phyloP scores from a whole-genome alignment of 2,113 vertebrate genomes.

The Hippocampus mohnikei region DNA sequence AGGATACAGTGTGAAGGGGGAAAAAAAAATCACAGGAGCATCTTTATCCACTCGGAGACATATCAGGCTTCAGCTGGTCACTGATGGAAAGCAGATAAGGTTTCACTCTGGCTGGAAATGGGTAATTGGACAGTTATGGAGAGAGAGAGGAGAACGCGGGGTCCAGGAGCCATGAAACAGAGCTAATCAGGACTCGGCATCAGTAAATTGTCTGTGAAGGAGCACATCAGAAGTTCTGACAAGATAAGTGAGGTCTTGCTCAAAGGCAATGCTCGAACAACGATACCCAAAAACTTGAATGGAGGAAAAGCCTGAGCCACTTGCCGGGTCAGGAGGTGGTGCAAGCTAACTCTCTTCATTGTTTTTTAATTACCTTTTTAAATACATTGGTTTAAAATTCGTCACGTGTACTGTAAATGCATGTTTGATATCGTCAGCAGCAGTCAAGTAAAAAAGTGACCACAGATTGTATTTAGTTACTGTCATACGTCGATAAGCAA shows the following conservation, averaged over 20 bases:
- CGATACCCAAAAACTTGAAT: slow-evolving; percentile 41
- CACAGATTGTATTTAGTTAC: no score
- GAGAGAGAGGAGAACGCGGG: slow-evolving; percentile 61
- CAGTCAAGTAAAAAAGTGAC: no score
- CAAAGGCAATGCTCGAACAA: slow-evolving; percentile 47
- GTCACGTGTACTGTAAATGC: no score
- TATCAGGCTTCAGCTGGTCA: slow-evolving; percentile 54
- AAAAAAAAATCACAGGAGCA: slow-evolving; percentile 22
- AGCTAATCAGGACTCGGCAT: slow-evolving; percentile 66
- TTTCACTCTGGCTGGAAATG: slow-evolving; percentile 62
- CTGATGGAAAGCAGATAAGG: slow-evolving; percentile 68
- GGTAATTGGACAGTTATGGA: slow-evolving; percentile 73
- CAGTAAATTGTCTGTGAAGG: slow-evolving; percentile 70
- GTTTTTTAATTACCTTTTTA: no score
- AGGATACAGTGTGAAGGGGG: slow-evolving; percentile 8
- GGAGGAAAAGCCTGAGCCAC: not conserved
- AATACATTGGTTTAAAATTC: no score
- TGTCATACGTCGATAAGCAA: no score
- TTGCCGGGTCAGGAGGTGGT: not conserved
- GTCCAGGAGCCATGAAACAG: slow-evolving; percentile 68
- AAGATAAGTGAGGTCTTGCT: slow-evolving; percentile 65
- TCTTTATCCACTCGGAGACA: slow-evolving; percentile 49
- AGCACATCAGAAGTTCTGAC: slow-evolving; percentile 68
- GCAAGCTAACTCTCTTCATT: not conserved
- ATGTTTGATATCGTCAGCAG: no score